Evolutionary conservation across 1,140 invertebrate species (phyloP).

Genomic region (Tribolium castaneum): DNA sequence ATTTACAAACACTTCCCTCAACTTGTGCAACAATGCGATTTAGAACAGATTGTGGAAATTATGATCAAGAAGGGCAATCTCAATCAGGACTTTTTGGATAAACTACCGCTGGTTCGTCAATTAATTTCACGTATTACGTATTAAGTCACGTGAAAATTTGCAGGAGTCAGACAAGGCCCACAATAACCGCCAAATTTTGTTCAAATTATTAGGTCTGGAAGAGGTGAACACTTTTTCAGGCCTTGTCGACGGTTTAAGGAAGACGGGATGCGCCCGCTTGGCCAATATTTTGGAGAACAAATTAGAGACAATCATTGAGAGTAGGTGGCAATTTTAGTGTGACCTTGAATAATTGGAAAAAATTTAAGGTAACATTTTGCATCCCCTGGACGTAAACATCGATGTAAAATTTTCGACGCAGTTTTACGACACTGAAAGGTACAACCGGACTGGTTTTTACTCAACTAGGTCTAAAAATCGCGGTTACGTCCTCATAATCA

Average conservation of each 20-base stretch:
- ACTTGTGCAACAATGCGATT: slow-evolving; percentile 12
- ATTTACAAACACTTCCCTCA: slow-evolving; percentile 25
- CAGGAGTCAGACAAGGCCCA: not conserved
- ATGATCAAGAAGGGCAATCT: not conserved
- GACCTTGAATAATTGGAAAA: not conserved
- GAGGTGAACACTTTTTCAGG: not conserved
- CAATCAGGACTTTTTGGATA: not conserved
- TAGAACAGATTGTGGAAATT: slow-evolving; percentile 3
- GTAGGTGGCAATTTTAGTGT: not conserved
- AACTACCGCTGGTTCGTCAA: not conserved
- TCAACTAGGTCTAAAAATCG: slow-evolving; percentile 67
- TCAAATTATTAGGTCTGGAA: not conserved
- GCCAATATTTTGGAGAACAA: not conserved
- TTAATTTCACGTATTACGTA: not conserved
- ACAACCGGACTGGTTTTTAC: slow-evolving; percentile 57
- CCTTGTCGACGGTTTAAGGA: not conserved
- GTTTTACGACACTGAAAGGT: slow-evolving; percentile 9
- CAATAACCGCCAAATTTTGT: slow-evolving; percentile 16
- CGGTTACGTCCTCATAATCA: slow-evolving; percentile 69
- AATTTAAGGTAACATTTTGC: not conserved
- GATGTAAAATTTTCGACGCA: slow-evolving; percentile 10
- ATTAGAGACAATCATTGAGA: not conserved
- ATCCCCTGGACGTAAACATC: not conserved
- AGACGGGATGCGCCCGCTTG: not conserved
- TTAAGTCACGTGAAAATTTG: not conserved